Conservation (phyloP, 1,140 invertebrate species). For the Drosophila melanogaster region DNA sequence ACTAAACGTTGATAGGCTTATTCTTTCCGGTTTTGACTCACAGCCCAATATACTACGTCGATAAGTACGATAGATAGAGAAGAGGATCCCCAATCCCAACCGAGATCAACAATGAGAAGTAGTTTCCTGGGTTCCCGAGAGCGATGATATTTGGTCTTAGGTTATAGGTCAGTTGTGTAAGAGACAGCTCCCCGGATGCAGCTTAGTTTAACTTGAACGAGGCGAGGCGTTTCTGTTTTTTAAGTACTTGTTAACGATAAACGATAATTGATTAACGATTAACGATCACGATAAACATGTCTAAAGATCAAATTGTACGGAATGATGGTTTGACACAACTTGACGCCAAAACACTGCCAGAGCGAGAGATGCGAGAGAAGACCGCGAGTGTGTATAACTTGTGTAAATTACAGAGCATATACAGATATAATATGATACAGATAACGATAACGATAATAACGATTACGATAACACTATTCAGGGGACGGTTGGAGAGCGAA, state of each 20-base stretch:
- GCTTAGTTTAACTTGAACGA: constrained; percentile 7
- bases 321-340: constrained; percentile 84
- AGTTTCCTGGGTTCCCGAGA: constrained; percentile 13
- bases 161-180: constrained; percentile 42
- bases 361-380: constrained; percentile 63
- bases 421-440: constrained; percentile 27
- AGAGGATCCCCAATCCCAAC: constrained; percentile 3
- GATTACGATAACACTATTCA: constrained; percentile 39
- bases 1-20: constrained; percentile 7
- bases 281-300: constrained; percentile 51
- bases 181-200: constrained; percentile 27
- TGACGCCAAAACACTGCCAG: constrained; percentile 84
- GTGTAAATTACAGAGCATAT: constrained; percentile 64
- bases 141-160: constrained; percentile 21
- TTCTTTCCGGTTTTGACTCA: constrained; percentile 26
- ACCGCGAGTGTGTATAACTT: constrained; percentile 61
- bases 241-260: constrained; percentile 66
- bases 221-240: constrained; percentile 53
- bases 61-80: constrained; percentile 21
- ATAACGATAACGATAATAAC: constrained; percentile 31
- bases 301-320: constrained; percentile 77
- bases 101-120: background rate
- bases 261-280: constrained; percentile 35
- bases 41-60: constrained; percentile 28
- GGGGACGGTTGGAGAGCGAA: constrained; percentile 30